Base-by-base conservation (phyloP, 2,797 vertebrate genomes). In the Podarcis siculus region DNA sequence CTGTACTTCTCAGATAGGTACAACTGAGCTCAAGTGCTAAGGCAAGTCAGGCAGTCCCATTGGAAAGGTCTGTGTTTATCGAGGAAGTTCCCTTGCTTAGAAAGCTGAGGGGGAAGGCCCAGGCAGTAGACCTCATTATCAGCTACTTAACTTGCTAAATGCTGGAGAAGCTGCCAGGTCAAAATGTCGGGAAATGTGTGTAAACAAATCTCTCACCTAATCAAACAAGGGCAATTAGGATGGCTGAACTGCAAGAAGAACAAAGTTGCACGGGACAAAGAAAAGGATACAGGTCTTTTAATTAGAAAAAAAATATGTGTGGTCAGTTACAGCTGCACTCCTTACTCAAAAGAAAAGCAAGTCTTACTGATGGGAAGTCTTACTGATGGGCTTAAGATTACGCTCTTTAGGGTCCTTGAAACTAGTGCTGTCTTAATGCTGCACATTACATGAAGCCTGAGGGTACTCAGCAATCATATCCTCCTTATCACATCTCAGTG, bases 271-370 rank as follows among this genome's bases (percentile, higher is more conserved):
- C 15, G 13, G n/a, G 78, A 21, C 64, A 76, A 23, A 86, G 87
- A 86, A 85, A 80, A 82, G 75, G 75, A 73, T 30, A 37, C 32
- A 64, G 27, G 73, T 32, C 89, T 25, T 39, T 86, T 86, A 87
- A 88, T 76, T 35, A 86, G 37, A 55, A 3, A 76, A 42, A 49
- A 55, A 55, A 49, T 49, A 49, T 49, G 19, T n/a, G 37, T 73
- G 77, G 58, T 23, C 81, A 89, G 58, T 86, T 86, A 35, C 42
- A 37, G 8, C 39, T 30, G 35, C 61, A 32, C 25, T 10, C 64
- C 83, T 75, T 32, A 85, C 84, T 79, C 80, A 89, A 61, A 86
- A 79, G 91, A 92, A 93, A 42, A 15, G 15, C 45, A 78, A 90
- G 85, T 27, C 30, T 7, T 55, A 45, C 45, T 45, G 45, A 15